Percentiles rank a stretch among this genome's conserved stretches.
phyloP scores from a whole-genome alignment of 2,113 vertebrate genomes.

The Campylorhamphus procurvoides region DNA sequence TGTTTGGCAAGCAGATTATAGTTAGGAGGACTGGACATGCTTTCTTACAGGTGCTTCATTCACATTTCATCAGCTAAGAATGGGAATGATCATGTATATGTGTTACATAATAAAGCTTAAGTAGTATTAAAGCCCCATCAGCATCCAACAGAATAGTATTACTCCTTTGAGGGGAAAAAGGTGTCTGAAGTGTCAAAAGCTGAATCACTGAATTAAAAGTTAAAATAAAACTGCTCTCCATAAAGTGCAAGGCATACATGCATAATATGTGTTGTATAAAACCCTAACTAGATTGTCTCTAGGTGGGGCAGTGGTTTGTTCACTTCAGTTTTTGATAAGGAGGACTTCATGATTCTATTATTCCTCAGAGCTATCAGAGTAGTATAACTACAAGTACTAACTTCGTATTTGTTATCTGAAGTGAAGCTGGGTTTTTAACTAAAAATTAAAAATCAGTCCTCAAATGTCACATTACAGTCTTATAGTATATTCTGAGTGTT shows the following conservation, averaged over 20 bases:
- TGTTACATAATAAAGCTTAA: background rate
- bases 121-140: background rate
- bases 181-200: background rate
- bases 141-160: background rate
- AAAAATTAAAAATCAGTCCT: background rate
- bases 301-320: background rate
- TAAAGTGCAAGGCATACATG: background rate
- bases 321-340: background rate
- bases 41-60: background rate
- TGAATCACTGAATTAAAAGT: background rate
- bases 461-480: background rate
- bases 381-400: background rate
- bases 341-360: background rate
- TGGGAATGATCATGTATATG: background rate
- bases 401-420: background rate
- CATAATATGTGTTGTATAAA: background rate
- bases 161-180: background rate
- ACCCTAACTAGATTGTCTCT: background rate
- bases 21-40: background rate
- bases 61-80: background rate
- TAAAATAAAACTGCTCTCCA: background rate
- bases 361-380: background rate
- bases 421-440: background rate
- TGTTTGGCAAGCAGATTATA: background rate
- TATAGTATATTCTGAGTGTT: background rate